phyloP scores from a whole-genome alignment of 2,888 invertebrate species.

The Phytoseiulus persimilis region DNA sequence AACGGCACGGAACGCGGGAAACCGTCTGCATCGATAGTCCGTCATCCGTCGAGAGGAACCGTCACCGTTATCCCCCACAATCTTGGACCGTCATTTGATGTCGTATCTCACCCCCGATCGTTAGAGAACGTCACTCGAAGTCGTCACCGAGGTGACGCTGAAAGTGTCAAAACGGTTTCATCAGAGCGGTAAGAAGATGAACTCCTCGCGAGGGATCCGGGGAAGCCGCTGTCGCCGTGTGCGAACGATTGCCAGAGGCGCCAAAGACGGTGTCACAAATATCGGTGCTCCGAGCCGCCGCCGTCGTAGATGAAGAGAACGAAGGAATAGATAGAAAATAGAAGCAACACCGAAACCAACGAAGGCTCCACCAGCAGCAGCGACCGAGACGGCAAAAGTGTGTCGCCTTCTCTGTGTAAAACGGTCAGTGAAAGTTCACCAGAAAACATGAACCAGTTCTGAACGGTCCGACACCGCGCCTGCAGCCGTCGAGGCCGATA shows the following conservation, averaged over 20 bases:
- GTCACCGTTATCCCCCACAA: no score
- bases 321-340: neutral
- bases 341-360: conserved; percentile 10
- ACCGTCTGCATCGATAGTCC: no score
- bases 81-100: no score
- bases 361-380: neutral
- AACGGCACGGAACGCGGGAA: no score
- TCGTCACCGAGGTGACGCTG: neutral
- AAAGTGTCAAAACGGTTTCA: neutral
- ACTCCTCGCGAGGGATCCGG: neutral
- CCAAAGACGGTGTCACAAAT: neutral
- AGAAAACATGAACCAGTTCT: conserved; percentile 1
- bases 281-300: neutral
- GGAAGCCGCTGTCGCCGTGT: neutral
- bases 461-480: neutral
- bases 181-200: neutral
- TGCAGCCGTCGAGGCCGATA: neutral
- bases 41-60: no score
- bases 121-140: no score
- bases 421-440: conserved; percentile 38
- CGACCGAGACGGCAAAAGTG: neutral
- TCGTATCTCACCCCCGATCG: no score
- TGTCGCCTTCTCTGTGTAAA: neutral
- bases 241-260: neutral
- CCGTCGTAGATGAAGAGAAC: neutral